Evolutionary conservation across 2,113 vertebrate genomes (phyloP).

Genomic region (Turdus rufiventris): DNA sequence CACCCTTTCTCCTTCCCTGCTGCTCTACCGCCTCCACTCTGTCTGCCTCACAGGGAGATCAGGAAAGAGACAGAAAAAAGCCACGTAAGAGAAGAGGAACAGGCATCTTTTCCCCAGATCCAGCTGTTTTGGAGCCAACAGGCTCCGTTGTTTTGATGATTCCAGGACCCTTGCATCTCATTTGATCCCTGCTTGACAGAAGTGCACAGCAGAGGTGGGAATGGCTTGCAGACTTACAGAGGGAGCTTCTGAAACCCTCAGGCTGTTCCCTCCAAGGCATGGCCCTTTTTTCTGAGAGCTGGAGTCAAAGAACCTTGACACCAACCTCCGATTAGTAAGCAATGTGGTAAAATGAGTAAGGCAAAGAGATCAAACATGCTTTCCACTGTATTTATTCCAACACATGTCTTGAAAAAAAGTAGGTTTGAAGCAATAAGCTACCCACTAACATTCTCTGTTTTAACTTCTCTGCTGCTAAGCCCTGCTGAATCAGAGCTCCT

Average conservation of each 20-base stretch:
- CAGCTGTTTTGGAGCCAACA: conserved; percentile 37
- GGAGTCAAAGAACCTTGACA: not conserved
- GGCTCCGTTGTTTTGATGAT: conserved; percentile 10
- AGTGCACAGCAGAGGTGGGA: not conserved
- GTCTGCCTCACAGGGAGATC: conserved; percentile 30
- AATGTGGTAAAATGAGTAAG: not conserved
- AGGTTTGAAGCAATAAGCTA: not conserved
- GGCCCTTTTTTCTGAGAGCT: not conserved
- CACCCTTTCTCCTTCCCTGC: conserved; percentile 37
- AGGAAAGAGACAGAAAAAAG: conserved; percentile 28
- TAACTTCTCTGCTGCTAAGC: not conserved
- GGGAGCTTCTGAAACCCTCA: not conserved
- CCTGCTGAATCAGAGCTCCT: not conserved
- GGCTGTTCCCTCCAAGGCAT: not conserved
- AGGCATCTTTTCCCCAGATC: not conserved
- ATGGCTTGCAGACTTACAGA: not conserved
- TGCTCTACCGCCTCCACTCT: conserved; percentile 42
- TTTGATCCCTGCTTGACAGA: not conserved
- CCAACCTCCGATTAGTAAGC: not conserved
- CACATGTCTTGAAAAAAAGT: not conserved
- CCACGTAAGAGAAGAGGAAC: not conserved
- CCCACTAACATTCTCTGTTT: not conserved
- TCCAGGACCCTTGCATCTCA: not conserved
- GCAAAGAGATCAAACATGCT: not conserved
- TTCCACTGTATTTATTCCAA: not conserved